phyloP scores from a whole-genome alignment of 2,888 invertebrate genomes.

The Eubasilissa splendida region DNA sequence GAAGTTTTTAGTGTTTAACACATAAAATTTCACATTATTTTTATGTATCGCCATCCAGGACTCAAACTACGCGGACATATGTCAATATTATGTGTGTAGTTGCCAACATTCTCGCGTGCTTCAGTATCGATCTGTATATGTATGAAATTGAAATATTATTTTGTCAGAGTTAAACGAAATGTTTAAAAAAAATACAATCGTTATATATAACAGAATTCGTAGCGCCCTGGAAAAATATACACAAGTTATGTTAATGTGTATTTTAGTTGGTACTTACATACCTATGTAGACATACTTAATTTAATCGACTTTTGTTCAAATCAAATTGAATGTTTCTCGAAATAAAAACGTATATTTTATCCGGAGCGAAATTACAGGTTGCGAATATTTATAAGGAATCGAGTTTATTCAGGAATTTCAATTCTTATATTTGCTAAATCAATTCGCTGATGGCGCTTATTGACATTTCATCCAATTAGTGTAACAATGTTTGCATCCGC shows the following conservation, averaged over 20 bases:
- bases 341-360: neutral
- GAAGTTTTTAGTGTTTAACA: slow-evolving; percentile 33
- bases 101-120: too few species aligned
- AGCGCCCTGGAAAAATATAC: too few species aligned
- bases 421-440: slow-evolving; percentile 30
- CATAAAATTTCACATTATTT: slow-evolving; percentile 30
- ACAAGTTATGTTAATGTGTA: too few species aligned
- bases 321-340: neutral
- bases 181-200: too few species aligned
- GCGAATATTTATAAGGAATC: slow-evolving; percentile 18
- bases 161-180: too few species aligned
- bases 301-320: neutral
- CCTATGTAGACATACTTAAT: too few species aligned
- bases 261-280: too few species aligned
- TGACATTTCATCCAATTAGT: slow-evolving; percentile 43
- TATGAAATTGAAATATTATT: too few species aligned
- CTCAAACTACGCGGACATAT: too few species aligned
- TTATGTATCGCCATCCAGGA: neutral
- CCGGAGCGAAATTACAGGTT: neutral
- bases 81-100: too few species aligned
- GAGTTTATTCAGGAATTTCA: slow-evolving; percentile 19
- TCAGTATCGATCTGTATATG: too few species aligned
- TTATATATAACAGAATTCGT: too few species aligned
- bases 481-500: slow-evolving; percentile 43
- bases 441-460: slow-evolving; percentile 32